Evolutionary conservation across 2,888 invertebrate genomes (phyloP), one percentile per base, ranked within the genome.

Genomic region (Drosophila falleni): DNA sequence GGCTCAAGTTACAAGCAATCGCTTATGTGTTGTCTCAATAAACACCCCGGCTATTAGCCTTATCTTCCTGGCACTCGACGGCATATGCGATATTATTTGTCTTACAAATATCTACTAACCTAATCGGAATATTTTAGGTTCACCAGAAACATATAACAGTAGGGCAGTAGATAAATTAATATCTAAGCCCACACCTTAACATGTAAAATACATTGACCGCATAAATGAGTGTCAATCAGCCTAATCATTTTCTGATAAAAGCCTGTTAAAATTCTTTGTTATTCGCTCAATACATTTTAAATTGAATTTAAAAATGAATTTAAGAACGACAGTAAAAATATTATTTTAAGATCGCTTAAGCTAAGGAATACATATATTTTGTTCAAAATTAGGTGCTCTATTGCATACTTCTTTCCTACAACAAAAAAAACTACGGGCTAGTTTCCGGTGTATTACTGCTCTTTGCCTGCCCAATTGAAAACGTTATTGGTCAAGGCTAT

Each of bases 1-100:
- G 59, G 39, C 65, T 87, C 81, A 69, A 72, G 72, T 82, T 71
- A 69, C 82, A 71, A 53, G 69, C 58, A 46, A 37, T 47, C 35
- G 50, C 64, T 39, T 69, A 56, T 54, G 44, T 75, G 66, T 75
- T 71, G 79, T 67, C 66, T 79, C 69, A 79, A 78, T 71, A 77
- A 78, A 66, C 51, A 81, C 56, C 56, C 53, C 33, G 46, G 60
- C 19, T 60, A 78, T 74, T 70, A 68, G 51, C 42, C 64, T 55
- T 71, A 56, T 62, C 65, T 15, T 26, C 13, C 35, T 46, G 56
- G 35, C 9, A 23, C 41, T 23, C 37, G 29, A 44, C 74, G 42
- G 46, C 42, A 71, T 67, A 71, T 6, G 31, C 19, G 23, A 69
- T 47, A 2, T 35, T 44, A 8, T 13, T 39, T 26, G 15, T 49